phyloP scores from a whole-genome alignment of 2,113 vertebrate genomes.

The Reinhardtius hippoglossoides region DNA sequence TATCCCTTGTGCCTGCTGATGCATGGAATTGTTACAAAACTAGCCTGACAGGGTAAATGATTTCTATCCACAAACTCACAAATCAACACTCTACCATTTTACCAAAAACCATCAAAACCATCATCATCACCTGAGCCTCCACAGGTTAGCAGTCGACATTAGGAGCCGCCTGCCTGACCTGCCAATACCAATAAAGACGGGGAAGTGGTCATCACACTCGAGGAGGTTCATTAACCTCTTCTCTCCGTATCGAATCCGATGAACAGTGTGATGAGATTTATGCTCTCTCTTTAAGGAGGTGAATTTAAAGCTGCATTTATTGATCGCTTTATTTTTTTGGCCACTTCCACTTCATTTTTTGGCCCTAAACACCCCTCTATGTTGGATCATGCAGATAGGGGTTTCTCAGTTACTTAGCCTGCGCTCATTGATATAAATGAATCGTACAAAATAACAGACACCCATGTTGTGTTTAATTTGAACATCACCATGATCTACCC shows the following conservation, averaged over 20 bases:
- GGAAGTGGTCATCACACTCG: neutral
- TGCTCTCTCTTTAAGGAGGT: neutral
- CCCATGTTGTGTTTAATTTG: neutral
- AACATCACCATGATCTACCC: neutral
- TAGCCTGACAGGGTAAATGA: too few species aligned
- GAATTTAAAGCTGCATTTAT: constrained; percentile 1
- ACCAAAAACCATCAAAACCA: neutral
- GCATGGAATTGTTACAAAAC: too few species aligned
- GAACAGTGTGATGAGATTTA: neutral
- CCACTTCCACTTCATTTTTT: neutral
- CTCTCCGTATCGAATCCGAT: neutral
- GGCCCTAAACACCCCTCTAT: neutral
- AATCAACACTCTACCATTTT: neutral
- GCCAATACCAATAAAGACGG: neutral
- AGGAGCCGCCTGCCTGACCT: neutral
- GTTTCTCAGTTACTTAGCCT: neutral
- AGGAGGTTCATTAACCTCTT: neutral
- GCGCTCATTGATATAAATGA: neutral
- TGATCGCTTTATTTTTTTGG: neutral
- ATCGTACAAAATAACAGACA: neutral
- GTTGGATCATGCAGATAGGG: neutral
- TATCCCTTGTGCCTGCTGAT: too few species aligned
- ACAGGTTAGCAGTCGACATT: neutral
- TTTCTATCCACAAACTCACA: neutral
- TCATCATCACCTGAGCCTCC: neutral